These are phyloP conservation scores for Glyptemys insculpta DNA, from an alignment of 2,797 vertebrate genomes.

Conservation along the genomic window DNA sequence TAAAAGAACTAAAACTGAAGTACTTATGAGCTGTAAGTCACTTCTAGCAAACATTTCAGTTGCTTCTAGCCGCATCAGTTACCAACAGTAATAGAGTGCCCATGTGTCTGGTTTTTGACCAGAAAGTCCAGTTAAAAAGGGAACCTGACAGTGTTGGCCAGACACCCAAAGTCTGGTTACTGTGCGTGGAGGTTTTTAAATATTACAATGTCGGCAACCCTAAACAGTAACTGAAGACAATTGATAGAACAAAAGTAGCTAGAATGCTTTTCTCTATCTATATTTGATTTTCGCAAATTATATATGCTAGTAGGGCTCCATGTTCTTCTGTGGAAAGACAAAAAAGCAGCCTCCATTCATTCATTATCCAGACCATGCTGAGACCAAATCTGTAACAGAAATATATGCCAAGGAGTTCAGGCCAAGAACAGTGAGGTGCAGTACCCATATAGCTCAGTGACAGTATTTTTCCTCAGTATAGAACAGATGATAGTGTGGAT, in stretches of 20 bases:
- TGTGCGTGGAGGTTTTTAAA: too few relatives aligned
- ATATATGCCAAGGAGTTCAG: constrained; percentile 12
- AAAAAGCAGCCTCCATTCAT: constrained; percentile 3
- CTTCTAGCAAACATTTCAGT: background rate
- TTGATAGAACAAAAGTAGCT: background rate
- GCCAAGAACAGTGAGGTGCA: constrained; percentile 26
- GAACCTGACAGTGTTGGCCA: too few relatives aligned
- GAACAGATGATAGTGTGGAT: background rate
- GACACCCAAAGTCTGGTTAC: too few relatives aligned
- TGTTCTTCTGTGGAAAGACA: background rate
- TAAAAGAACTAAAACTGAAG: background rate
- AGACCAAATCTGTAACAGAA: constrained; percentile 61
- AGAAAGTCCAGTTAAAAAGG: too few relatives aligned
- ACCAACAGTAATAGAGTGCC: background rate
- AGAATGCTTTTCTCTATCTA: constrained; percentile 13
- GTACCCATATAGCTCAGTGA: background rate
- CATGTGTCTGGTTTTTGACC: too few relatives aligned
- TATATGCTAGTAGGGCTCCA: background rate
- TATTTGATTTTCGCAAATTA: constrained; percentile 18
- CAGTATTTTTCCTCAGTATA: background rate
- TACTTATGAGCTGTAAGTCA: background rate
- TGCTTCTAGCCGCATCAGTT: background rate
- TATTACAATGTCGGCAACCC: too few relatives aligned
- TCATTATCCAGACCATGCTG: constrained; percentile 40
- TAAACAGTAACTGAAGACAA: background rate